Evolutionary conservation across 2,888 invertebrate genomes (phyloP).

Genomic region (Antheraea yamamai): DNA sequence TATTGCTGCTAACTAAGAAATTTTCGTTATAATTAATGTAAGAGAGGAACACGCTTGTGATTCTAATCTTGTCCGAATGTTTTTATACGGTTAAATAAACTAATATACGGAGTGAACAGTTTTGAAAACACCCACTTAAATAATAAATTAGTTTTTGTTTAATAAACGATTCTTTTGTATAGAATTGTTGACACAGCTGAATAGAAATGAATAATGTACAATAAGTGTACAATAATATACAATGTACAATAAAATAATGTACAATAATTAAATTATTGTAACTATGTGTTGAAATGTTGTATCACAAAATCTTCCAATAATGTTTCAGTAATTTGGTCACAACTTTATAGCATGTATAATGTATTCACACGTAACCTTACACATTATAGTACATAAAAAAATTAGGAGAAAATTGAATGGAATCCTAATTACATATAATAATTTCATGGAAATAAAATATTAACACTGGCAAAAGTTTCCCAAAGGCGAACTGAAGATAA

Average conservation of each 20-base stretch:
- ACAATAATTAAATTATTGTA: too few relatives aligned
- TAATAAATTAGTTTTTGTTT: background rate
- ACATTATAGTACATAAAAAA: background rate
- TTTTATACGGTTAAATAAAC: background rate
- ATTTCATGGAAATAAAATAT: too few relatives aligned
- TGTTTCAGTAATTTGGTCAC: too few relatives aligned
- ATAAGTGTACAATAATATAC: too few relatives aligned
- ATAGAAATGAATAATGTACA: background rate
- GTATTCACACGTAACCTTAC: background rate
- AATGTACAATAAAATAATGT: too few relatives aligned
- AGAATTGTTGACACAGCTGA: background rate
- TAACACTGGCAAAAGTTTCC: background rate
- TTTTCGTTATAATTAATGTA: background rate
- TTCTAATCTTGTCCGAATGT: conserved; percentile 3
- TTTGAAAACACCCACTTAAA: background rate
- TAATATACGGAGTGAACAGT: background rate
- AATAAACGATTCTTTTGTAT: background rate
- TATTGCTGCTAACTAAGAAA: background rate
- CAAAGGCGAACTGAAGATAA: background rate
- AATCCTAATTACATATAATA: background rate
- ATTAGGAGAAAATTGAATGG: background rate
- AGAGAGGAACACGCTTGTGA: background rate
- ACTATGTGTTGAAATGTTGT: too few relatives aligned
- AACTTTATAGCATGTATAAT: too few relatives aligned
- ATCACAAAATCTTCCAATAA: too few relatives aligned